Evolutionary conservation across 2,888 invertebrate species (phyloP), one percentile per base, ranked within the genome.

Genomic region (Mystacides longicornis): DNA sequence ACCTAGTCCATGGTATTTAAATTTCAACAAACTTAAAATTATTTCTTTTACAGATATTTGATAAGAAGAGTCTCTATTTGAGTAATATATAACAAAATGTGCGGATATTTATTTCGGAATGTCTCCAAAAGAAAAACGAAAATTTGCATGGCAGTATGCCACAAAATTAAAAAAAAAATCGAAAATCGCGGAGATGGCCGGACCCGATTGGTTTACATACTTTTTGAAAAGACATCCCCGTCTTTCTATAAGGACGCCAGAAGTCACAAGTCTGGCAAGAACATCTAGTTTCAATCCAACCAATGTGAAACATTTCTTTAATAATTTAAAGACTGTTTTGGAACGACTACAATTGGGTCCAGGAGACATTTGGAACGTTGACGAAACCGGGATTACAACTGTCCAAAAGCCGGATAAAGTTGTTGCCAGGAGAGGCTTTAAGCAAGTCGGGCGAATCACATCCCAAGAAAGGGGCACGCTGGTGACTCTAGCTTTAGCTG

Each of bases 381-480:
- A 69, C 59, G 66, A 69, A 61, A 67, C 67, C n/a, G 68, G 66
- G 2, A 54, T 69, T 4, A 67, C 68, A 18, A 67, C 69, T 11
- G 69, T 70, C 2, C 67, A 69, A 53, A 66, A 62, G 55, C 67
- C 69, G 20, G 54, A 63, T 45, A 67, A 62, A 64, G 59, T 71
- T 42, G 55, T 71, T 52, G 68, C 67, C 19, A 58, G 60, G 54
- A 65, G 64, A 60, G 69, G 69, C 27, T 52, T 51, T 11, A 67
- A 67, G 52, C 67, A 68, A 62, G 64, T 71, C n/a, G 69, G 68
- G 3, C 54, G 62, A 27, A 54, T 68, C 21, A 67, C 66, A 20
- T 69, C 68, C 18, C 67, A 62, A 18, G 69, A 70, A 64, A 58
- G 66, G 47, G 67, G 67, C 27, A 64, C 64, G 22, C 52, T 67